Base-by-base conservation (phyloP, 1,140 invertebrate genomes). In the Elymnias hypermnestra region DNA sequence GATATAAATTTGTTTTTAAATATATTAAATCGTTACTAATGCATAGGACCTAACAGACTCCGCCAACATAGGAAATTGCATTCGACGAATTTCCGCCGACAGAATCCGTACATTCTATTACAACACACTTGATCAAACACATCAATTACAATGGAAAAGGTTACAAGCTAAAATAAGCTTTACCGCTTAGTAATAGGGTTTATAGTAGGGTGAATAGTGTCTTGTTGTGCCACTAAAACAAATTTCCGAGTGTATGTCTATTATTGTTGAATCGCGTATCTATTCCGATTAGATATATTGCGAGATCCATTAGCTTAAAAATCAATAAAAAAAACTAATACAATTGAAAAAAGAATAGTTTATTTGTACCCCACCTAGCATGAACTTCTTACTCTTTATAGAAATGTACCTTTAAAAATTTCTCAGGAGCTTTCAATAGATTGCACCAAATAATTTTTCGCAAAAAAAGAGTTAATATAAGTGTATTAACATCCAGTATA, bases 251-350 rank as follows among this genome's bases (percentile, higher is more conserved):
- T 28, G 8, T 48, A 45, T 54, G 49, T 38, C 52, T 54, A 54
- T 54, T 54, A 54, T 53, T 25, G 19, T 23, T 9, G 40, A 35
- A 54, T 53, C 36, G 39, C 31, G 39, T 54, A 54, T 54, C 45
- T 54, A 54, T n/a, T n/a, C n/a, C n/a, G n/a, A n/a, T n/a, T n/a
- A n/a, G n/a, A n/a, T n/a, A n/a, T n/a, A n/a, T n/a, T n/a, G n/a
- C n/a, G n/a, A n/a, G n/a, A n/a, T n/a, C n/a, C n/a, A n/a, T n/a
- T n/a, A n/a, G n/a, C n/a, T n/a, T n/a, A n/a, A n/a, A n/a, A n/a
- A n/a, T n/a, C n/a, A n/a, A n/a, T n/a, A n/a, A n/a, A n/a, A n/a
- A n/a, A n/a, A n/a, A n/a, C n/a, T n/a, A n/a, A n/a, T n/a, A n/a
- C n/a, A n/a, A n/a, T n/a, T n/a, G n/a, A n/a, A n/a, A n/a, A n/a